Percentiles rank a stretch among this genome's conserved stretches.
These are phyloP conservation scores for Toxotes jaculatrix DNA, from an alignment of 2,113 vertebrate species.

Conservation along the genomic window DNA sequence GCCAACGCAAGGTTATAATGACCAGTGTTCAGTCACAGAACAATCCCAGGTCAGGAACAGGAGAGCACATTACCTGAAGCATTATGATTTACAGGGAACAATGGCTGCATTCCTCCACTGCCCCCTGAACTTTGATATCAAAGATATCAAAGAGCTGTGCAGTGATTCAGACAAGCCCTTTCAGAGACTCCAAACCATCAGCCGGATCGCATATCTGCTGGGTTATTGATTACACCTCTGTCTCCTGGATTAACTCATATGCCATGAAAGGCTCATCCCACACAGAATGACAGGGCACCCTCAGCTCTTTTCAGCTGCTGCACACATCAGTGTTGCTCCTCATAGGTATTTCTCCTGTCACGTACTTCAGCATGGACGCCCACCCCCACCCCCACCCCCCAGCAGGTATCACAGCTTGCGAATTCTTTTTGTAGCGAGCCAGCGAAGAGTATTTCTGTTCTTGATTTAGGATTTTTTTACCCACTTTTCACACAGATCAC, in stretches of 20 bases:
- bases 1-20: conserved; percentile 56
- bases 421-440: too few species aligned
- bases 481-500: too few species aligned
- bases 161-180: conserved; percentile 60
- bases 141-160: conserved; percentile 74
- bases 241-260: conserved; percentile 59
- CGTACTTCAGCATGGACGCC: background rate
- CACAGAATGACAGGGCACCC: conserved; percentile 48
- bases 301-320: conserved; percentile 27
- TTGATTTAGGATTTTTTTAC: too few species aligned
- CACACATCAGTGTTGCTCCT: conserved; percentile 25
- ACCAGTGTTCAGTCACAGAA: conserved; percentile 61
- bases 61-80: conserved; percentile 56
- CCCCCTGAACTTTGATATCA: conserved; percentile 77
- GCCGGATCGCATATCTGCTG: conserved; percentile 73
- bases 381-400: too few species aligned
- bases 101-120: conserved; percentile 71
- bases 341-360: conserved; percentile 21
- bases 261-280: conserved; percentile 51
- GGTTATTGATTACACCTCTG: conserved; percentile 74
- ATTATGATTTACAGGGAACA: conserved; percentile 74
- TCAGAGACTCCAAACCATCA: conserved; percentile 61
- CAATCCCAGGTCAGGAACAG: conserved; percentile 51
- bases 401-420: too few species aligned
- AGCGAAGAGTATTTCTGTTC: too few species aligned